phyloP scores from a whole-genome alignment of 2,797 vertebrate genomes.

The Artibeus jamaicensis region DNA sequence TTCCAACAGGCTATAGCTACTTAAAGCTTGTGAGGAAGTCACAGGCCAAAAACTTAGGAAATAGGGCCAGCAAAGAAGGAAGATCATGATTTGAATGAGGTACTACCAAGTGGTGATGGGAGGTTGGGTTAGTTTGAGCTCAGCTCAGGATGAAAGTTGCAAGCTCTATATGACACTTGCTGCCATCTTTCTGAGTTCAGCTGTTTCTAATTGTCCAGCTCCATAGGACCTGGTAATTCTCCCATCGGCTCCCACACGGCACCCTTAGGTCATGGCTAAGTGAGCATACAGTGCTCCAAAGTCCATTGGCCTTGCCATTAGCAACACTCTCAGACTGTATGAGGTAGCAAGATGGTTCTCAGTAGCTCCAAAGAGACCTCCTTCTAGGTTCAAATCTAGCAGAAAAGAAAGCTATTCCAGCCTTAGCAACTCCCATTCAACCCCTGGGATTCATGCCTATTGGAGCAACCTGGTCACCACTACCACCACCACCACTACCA shows the following conservation, averaged over 20 bases:
- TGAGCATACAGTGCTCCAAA: background rate
- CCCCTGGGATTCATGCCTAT: background rate
- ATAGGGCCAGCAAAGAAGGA: background rate
- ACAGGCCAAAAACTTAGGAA: background rate
- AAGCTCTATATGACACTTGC: background rate
- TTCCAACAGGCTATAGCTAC: background rate
- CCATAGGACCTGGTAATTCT: background rate
- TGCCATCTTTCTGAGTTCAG: background rate
- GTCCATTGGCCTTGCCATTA: background rate
- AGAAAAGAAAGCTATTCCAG: background rate
- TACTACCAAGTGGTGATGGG: background rate
- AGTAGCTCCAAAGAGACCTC: background rate
- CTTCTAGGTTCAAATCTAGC: background rate
- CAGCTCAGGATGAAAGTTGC: background rate
- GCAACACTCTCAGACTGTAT: background rate
- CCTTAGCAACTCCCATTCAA: background rate
- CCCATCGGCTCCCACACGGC: background rate
- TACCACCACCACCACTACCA: background rate
- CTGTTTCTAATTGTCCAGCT: background rate
- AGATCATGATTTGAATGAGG: background rate
- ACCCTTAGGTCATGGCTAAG: background rate
- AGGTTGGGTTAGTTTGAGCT: background rate
- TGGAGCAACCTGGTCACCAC: background rate
- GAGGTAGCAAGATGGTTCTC: background rate
- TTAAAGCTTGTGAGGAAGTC: background rate